Evolutionary conservation across 1,140 invertebrate species (phyloP).

Genomic region (Trichoplusia ni): DNA sequence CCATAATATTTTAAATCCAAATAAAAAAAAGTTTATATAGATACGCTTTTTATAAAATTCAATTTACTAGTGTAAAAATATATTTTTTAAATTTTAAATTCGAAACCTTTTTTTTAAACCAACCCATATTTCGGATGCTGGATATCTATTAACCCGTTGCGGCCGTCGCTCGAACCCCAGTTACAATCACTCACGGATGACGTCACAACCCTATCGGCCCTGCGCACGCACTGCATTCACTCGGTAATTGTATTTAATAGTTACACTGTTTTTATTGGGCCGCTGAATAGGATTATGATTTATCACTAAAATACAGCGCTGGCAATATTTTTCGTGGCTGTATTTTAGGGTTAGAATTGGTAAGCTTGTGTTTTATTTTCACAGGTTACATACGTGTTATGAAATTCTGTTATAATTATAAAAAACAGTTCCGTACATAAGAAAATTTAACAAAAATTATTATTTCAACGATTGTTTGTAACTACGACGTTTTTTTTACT

Average conservation of each 20-base stretch:
- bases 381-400: no score
- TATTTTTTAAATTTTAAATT: not conserved
- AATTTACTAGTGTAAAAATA: not conserved
- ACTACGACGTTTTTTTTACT: no score
- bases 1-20: no score
- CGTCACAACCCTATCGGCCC: constrained; percentile 22
- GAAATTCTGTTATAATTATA: no score
- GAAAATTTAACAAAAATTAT: no score
- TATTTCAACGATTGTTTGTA: no score
- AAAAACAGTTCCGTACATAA: no score
- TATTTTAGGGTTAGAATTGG: not conserved
- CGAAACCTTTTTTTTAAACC: not conserved
- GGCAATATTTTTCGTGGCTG: no score
- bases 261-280: not conserved
- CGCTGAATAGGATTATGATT: constrained; percentile 11
- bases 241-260: constrained; percentile 26
- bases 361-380: not conserved
- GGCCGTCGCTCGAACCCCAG: not conserved
- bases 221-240: constrained; percentile 29
- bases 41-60: not conserved
- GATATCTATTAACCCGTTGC: constrained; percentile 8
- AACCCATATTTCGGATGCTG: not conserved
- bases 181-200: constrained; percentile 21
- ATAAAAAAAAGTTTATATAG: no score
- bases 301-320: not conserved